Percentiles rank a stretch among this genome's conserved stretches.
Evolutionary conservation across 30 jellyfish, hydroid and myxozoan species (phyloP).

Genomic region (Rhopilema esculentum): DNA sequence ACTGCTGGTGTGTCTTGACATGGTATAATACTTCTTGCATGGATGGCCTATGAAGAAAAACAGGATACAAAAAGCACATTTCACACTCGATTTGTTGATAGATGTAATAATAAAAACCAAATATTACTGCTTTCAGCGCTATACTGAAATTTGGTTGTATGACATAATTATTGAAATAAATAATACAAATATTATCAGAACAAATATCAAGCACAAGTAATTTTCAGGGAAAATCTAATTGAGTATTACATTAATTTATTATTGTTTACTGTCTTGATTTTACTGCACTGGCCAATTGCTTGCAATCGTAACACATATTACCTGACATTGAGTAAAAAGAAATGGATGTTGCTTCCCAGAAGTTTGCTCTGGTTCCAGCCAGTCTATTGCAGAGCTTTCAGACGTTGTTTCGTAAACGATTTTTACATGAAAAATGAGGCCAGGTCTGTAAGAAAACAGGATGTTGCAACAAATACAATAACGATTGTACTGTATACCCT

Average conservation of each 20-base stretch:
- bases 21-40: conserved; percentile 93
- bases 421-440: conserved; percentile 49
- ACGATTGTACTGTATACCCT: not conserved
- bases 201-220: no score
- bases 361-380: conserved; percentile 97
- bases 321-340: conserved; percentile 98
- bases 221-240: no score
- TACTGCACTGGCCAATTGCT: no score
- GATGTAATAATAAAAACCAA: no score
- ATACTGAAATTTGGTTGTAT: no score
- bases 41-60: conserved; percentile 82
- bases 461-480: not conserved
- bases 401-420: conserved; percentile 78
- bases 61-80: no score
- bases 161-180: no score
- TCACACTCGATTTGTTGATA: not conserved
- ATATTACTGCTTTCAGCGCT: no score
- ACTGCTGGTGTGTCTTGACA: conserved; percentile 94
- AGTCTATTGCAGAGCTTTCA: conserved; percentile 85
- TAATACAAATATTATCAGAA: no score
- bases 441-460: conserved; percentile 28
- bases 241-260: no score
- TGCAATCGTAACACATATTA: no score
- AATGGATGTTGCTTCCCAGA: conserved; percentile 86
- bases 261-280: no score